Conservation (phyloP, 2,888 invertebrate species). For the Drosophila testacea region DNA sequence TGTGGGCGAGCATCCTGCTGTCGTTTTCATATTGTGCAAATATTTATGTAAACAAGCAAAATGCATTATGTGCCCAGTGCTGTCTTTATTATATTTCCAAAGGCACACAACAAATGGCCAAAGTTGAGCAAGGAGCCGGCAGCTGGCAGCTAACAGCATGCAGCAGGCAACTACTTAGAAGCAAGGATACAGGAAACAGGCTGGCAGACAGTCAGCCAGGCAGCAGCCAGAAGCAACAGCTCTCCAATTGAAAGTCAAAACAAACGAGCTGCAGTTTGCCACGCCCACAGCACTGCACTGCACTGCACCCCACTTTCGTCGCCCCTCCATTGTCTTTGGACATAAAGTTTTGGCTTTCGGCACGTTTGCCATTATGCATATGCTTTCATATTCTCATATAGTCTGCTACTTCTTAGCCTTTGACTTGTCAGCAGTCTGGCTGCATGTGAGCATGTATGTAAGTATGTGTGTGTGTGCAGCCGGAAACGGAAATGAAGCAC, state of each 20-base stretch:
- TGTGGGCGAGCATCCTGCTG: constrained; percentile 16
- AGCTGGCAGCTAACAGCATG: constrained; percentile 27
- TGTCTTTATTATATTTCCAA: constrained; percentile 63
- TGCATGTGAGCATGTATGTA: constrained; percentile 25
- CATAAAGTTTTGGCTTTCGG: constrained; percentile 73
- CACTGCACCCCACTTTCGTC: not conserved
- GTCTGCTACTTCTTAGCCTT: constrained; percentile 35
- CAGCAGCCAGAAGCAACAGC: constrained; percentile 60
- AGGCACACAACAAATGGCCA: constrained; percentile 54
- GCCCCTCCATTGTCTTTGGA: constrained; percentile 62
- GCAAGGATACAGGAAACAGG: constrained; percentile 23
- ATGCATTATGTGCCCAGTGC: constrained; percentile 63
- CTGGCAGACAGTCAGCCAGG: constrained; percentile 22
- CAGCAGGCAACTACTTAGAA: constrained; percentile 2
- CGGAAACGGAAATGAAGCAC: constrained; percentile 79
- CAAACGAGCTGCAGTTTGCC: constrained; percentile 65
- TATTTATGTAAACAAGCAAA: constrained; percentile 69
- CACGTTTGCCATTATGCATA: constrained; percentile 75
- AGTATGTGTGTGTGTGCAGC: constrained; percentile 48
- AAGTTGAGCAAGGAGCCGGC: constrained; percentile 47
- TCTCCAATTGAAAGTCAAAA: constrained; percentile 75
- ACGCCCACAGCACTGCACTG: constrained; percentile 24
- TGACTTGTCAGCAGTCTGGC: constrained; percentile 43
- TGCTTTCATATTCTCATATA: constrained; percentile 51
- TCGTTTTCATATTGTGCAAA: constrained; percentile 42